Conservation (phyloP, 2,113 vertebrate species). For the Garra rufa region DNA sequence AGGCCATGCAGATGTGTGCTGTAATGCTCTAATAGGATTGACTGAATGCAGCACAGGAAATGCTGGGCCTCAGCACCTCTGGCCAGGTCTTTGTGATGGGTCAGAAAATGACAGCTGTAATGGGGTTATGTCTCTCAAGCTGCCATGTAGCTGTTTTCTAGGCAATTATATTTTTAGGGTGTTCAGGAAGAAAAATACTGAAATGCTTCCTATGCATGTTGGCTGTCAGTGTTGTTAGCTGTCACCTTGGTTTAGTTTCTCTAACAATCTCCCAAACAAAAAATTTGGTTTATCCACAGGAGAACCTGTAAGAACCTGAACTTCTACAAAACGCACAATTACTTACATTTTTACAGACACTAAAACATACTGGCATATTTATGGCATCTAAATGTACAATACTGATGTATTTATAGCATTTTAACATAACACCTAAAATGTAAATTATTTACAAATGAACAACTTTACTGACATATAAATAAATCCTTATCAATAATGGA, state of each 20-base stretch:
- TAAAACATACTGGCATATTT: too few relatives aligned
- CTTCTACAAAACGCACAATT: too few relatives aligned
- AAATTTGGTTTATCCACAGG: background rate
- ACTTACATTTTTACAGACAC: too few relatives aligned
- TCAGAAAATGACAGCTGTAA: conserved; percentile 39
- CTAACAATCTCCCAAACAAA: background rate
- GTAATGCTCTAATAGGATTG: conserved; percentile 48
- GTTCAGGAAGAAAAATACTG: conserved; percentile 8
- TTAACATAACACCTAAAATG: too few relatives aligned
- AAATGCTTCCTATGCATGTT: conserved; percentile 6
- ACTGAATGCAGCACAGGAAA: conserved; percentile 28
- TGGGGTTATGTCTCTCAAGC: conserved; percentile 6
- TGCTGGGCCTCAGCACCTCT: conserved; percentile 37
- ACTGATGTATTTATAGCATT: too few relatives aligned
- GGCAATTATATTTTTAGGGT: conserved; percentile 10
- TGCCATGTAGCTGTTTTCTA: conserved; percentile 12
- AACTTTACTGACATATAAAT: too few relatives aligned
- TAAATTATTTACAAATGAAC: too few relatives aligned
- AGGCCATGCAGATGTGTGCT: conserved; percentile 44
- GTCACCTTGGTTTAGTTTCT: background rate
- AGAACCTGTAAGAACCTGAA: background rate
- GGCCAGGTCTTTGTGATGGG: conserved; percentile 35
- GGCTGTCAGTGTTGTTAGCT: conserved; percentile 18
- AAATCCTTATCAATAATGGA: too few relatives aligned
- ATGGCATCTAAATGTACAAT: too few relatives aligned